Base-by-base conservation (phyloP, 2,888 invertebrate genomes). In the Busseola fusca region DNA sequence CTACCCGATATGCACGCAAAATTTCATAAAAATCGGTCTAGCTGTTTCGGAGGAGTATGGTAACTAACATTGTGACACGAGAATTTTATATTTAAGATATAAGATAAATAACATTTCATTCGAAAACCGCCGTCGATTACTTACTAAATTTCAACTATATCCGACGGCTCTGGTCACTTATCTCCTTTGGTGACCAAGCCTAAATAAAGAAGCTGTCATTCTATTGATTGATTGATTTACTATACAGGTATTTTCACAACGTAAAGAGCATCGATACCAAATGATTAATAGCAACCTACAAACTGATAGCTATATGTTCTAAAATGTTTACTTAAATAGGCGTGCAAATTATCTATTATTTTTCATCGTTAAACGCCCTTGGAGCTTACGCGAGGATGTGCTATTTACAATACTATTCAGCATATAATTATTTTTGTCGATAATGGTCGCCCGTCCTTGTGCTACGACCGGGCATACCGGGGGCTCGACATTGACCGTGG, bases 401-500 rank as follows among this genome's bases (percentile, higher is more conserved):
- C 60, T 69, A 67, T 80, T 65, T 69, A 73, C 25, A 60, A 37
- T 34, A 60, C 9, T 16, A 70, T 63, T 76, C 64, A 45, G 12
- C 27, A 71, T 64, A 60, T 69, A 60, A 75, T 81, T 62, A 62
- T 69, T 71, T 69, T 74, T 48, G 12, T 65, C n/a, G 57, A 62
- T 66, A 69, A 30, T 56, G 62, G 34, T 54, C 14, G 54, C 21
- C 34, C 72, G 82, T 62, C 80, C 83, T 74, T 70, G 84, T 62
- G 57, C n/a, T 42, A 34, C 64, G 69, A 72, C 63, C 65, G 64
- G 60, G 57, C 64, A 58, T 58, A 68, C 54, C 45, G 52, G 57
- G 69, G 60, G 59, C 54, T 50, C 75, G 87, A 82, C 86, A 84
- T 87, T 88, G 88, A 81, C 88, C 89, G 84, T 87, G 56, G 72